Percentiles rank a stretch among this genome's conserved stretches.
These are phyloP conservation scores for Parascotia fuliginaria DNA, from an alignment of 2,888 invertebrate species.

Conservation along the genomic window DNA sequence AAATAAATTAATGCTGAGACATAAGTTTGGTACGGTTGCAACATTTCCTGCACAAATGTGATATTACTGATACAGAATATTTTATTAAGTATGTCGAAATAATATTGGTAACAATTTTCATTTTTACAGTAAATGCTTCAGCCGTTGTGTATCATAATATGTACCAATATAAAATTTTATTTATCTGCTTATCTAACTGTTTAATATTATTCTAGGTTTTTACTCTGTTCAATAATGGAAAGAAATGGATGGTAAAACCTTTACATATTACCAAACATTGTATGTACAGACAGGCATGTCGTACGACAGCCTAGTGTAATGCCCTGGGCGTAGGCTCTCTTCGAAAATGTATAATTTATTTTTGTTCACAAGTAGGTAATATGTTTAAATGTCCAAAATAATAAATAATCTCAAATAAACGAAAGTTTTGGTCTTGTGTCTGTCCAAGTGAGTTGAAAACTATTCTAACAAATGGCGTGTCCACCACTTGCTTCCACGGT, in stretches of 20 bases:
- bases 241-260: slow-evolving; percentile 1
- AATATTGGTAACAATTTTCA: slow-evolving; percentile 7
- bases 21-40: slow-evolving; percentile 62
- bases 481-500: slow-evolving; percentile 13
- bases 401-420: not conserved
- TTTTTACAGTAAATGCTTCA: slow-evolving; percentile 63
- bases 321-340: slow-evolving; percentile 7
- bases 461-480: slow-evolving; percentile 7
- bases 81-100: not conserved
- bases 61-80: slow-evolving; percentile 4
- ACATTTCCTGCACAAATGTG: slow-evolving; percentile 56
- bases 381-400: not conserved
- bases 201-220: slow-evolving; percentile 62
- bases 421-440: not conserved
- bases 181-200: slow-evolving; percentile 81
- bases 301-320: not conserved
- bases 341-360: slow-evolving; percentile 6
- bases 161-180: slow-evolving; percentile 73
- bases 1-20: slow-evolving; percentile 76
- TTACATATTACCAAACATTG: not conserved
- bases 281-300: not conserved
- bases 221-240: slow-evolving; percentile 63
- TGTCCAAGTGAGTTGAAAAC: not conserved
- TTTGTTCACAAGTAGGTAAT: not conserved
- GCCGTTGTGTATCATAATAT: slow-evolving; percentile 66